These are phyloP conservation scores for Agriotes lineatus DNA, from an alignment of 2,888 invertebrate species.

Conservation along the genomic window DNA sequence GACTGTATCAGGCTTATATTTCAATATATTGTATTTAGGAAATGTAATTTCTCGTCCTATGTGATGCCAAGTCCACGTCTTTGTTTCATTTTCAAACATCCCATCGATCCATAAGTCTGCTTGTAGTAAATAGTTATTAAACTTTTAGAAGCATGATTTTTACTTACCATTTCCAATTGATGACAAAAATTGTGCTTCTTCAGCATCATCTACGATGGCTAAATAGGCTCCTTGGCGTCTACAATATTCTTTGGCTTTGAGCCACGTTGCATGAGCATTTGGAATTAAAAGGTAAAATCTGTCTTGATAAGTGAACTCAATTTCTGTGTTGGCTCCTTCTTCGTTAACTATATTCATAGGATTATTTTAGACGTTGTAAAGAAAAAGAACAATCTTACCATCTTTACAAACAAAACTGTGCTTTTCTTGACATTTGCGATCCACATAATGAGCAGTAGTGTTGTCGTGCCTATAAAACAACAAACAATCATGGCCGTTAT, in stretches of 20 bases:
- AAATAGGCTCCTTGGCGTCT: not conserved
- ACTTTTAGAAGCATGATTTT: too few relatives aligned
- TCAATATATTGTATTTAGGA: not conserved
- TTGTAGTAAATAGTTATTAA: too few relatives aligned
- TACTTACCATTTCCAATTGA: conserved; percentile 3
- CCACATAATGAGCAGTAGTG: not conserved
- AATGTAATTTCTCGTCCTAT: not conserved
- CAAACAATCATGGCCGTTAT: not conserved
- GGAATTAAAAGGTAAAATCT: not conserved
- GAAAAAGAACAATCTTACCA: not conserved
- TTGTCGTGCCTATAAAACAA: not conserved
- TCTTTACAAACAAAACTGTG: not conserved
- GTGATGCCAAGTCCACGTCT: not conserved
- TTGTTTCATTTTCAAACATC: not conserved
- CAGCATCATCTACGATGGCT: not conserved
- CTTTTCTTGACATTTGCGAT: conserved; percentile 1
- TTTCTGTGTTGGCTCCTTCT: not conserved
- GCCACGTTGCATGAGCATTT: not conserved
- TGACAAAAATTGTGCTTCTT: not conserved
- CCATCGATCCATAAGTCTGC: conserved; percentile 2
- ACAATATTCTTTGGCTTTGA: not conserved
- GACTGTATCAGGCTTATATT: not conserved
- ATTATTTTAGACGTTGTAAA: too few relatives aligned
- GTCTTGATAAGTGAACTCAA: not conserved
- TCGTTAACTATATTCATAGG: conserved; percentile 2